A percentile compares a stretch with the other conserved stretches of the same genome.
These are phyloP conservation scores for Limnodromus scolopaceus DNA, from an alignment of 2,797 vertebrate genomes.

Conservation along the genomic window DNA sequence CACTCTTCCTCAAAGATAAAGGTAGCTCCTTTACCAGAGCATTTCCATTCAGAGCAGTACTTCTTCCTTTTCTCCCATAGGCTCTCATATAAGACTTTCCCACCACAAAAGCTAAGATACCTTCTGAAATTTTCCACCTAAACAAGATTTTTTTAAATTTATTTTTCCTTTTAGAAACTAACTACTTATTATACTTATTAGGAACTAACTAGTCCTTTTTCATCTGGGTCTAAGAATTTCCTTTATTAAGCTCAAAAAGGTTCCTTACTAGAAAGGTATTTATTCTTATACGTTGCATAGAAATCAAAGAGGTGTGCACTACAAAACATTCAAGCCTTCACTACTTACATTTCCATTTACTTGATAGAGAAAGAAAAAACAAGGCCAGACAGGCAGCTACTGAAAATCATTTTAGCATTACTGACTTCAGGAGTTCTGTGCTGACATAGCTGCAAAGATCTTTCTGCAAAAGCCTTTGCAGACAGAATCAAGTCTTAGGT, in stretches of 20 bases:
- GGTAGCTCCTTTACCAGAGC: background rate
- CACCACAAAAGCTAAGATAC: background rate
- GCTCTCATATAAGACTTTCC: background rate
- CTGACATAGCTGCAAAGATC: background rate
- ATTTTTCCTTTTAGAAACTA: background rate
- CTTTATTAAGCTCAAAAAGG: background rate
- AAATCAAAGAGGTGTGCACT: background rate
- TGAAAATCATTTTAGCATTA: background rate
- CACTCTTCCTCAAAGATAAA: background rate
- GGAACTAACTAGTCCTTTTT: background rate
- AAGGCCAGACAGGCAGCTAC: background rate
- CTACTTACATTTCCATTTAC: background rate
- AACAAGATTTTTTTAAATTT: background rate
- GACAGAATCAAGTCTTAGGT: background rate
- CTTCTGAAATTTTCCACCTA: background rate
- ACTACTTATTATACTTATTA: background rate
- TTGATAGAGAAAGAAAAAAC: background rate
- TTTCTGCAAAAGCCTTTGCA: background rate
- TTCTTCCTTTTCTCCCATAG: background rate
- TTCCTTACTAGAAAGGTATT: background rate
- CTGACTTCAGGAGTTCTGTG: background rate
- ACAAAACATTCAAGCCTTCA: background rate
- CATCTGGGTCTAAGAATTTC: background rate
- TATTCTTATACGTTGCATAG: background rate
- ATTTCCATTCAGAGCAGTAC: background rate